A percentile compares a stretch with the other conserved stretches of the same genome.
Evolutionary conservation across 2,113 vertebrate species (phyloP).

Genomic region (Aplodontia rufa): DNA sequence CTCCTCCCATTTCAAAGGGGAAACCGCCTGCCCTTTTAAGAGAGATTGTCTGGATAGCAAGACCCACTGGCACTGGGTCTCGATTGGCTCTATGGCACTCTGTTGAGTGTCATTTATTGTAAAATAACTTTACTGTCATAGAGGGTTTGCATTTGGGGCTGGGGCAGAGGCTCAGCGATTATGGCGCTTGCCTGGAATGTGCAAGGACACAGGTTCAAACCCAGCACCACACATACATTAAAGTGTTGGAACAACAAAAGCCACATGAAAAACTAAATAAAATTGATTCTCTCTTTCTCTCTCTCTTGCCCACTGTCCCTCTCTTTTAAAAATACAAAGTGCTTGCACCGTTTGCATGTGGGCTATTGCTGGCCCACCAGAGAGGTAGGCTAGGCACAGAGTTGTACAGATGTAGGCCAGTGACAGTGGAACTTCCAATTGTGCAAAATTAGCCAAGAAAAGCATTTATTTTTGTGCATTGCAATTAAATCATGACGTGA

Average conservation of each 20-base stretch:
- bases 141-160: not conserved
- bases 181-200: too few species aligned
- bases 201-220: too few species aligned
- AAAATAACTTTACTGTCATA: slow-evolving; percentile 28
- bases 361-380: not conserved
- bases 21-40: not conserved
- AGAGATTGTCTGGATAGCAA: not conserved
- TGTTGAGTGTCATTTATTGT: slow-evolving; percentile 9
- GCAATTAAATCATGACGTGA: slow-evolving; percentile 56
- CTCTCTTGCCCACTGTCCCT: too few species aligned
- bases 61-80: not conserved
- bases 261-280: too few species aligned
- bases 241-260: too few species aligned
- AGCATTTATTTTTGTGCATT: slow-evolving; percentile 17
- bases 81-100: not conserved
- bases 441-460: not conserved
- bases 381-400: not conserved
- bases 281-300: too few species aligned
- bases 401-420: slow-evolving; percentile 24
- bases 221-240: too few species aligned
- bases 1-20: not conserved
- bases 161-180: too few species aligned
- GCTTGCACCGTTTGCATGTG: not conserved
- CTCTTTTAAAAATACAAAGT: too few species aligned
- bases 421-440: not conserved